Percentiles rank a stretch among this genome's conserved stretches.
Evolutionary conservation across 2,113 vertebrate genomes (phyloP).

Genomic region (Alosa alosa): DNA sequence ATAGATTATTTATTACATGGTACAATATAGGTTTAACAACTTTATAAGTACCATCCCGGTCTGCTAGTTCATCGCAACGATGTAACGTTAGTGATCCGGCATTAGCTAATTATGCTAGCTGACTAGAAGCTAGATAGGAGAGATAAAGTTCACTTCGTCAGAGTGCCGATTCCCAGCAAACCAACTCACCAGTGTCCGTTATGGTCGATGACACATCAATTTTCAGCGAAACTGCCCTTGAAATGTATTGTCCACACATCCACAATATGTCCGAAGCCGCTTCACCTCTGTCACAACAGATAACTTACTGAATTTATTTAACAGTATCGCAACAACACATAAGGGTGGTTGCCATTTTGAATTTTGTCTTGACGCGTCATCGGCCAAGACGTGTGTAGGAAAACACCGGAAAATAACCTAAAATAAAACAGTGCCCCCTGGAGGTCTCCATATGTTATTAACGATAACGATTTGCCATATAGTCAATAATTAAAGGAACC

Average conservation of each 20-base stretch:
- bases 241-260: not conserved
- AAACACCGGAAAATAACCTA: not conserved
- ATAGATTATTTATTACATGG: not conserved
- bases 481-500: too few relatives aligned
- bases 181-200: not conserved
- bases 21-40: not conserved
- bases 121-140: not conserved
- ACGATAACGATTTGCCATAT: not conserved
- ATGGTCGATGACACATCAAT: not conserved
- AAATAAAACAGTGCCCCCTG: not conserved
- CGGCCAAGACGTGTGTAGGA: not conserved
- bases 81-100: not conserved
- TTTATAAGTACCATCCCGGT: not conserved
- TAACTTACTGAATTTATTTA: not conserved
- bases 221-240: not conserved
- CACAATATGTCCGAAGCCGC: not conserved
- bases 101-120: not conserved
- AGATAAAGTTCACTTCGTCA: slow-evolving; percentile 8
- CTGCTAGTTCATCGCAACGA: too few relatives aligned
- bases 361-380: not conserved
- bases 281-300: not conserved
- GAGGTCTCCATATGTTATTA: not conserved
- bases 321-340: not conserved
- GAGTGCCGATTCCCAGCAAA: not conserved
- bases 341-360: not conserved